These are phyloP conservation scores for Dynastes hyllus DNA, from an alignment of 2,888 invertebrate species.

Conservation along the genomic window DNA sequence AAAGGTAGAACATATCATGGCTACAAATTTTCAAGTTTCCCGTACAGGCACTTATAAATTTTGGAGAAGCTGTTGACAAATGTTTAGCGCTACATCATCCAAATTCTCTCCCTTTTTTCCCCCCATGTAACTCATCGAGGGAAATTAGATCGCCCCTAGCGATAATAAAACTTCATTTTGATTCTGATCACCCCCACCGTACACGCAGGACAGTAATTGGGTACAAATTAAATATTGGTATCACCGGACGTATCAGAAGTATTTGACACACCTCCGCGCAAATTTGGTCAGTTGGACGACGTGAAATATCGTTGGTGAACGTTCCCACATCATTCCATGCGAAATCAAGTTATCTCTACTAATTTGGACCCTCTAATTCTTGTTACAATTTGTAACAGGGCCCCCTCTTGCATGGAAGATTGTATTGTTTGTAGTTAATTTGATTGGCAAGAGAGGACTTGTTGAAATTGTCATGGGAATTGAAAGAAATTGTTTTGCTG, in stretches of 20 bases:
- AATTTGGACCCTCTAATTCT: neutral
- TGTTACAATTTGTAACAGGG: neutral
- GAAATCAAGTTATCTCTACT: neutral
- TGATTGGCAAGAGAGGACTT: neutral
- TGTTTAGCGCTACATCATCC: no score
- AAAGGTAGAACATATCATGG: no score
- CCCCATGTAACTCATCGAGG: no score
- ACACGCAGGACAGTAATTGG: neutral
- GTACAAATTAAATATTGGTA: slow-evolving; percentile 7
- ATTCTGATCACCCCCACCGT: no score
- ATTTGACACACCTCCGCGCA: neutral
- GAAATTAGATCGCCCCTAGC: no score
- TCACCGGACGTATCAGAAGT: neutral
- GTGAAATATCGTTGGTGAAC: neutral
- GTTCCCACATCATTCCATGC: neutral
- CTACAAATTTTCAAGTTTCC: no score
- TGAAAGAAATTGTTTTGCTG: neutral
- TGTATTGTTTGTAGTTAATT: neutral
- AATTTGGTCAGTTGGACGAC: neutral
- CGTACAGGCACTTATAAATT: no score
- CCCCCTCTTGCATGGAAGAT: neutral
- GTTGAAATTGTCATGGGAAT: neutral
- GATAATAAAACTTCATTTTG: no score
- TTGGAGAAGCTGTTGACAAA: no score
- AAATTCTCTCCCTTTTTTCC: no score